Evolutionary conservation across 2,888 invertebrate species (phyloP).

Genomic region (Atrina japonica): DNA sequence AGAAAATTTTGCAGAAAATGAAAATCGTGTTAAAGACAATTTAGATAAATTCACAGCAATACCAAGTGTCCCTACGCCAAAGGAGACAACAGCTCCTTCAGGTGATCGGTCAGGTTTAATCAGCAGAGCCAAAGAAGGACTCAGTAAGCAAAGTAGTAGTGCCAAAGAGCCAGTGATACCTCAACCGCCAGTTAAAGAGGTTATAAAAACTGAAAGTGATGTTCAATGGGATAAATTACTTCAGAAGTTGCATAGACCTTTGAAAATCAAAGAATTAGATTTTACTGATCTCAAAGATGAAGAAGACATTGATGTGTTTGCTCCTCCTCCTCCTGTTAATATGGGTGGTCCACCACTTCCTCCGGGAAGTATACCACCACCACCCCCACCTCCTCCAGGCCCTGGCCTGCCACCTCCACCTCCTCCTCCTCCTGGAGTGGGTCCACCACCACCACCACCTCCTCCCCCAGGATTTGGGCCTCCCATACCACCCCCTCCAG

Average conservation of each 20-base stretch:
- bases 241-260: slow-evolving; percentile 81
- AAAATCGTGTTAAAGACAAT: slow-evolving; percentile 54
- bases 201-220: slow-evolving; percentile 91
- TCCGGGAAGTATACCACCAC: slow-evolving; percentile 47
- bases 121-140: slow-evolving; percentile 95
- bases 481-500: slow-evolving; percentile 62
- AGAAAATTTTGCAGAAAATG: slow-evolving; percentile 40
- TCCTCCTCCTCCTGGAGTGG: slow-evolving; percentile 46
- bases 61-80: slow-evolving; percentile 47
- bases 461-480: slow-evolving; percentile 54
- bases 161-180: slow-evolving; percentile 52
- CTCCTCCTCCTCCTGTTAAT: slow-evolving; percentile 82
- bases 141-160: slow-evolving; percentile 77
- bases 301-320: slow-evolving; percentile 87
- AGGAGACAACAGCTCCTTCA: slow-evolving; percentile 47
- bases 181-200: slow-evolving; percentile 74
- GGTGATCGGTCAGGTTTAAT: slow-evolving; percentile 92
- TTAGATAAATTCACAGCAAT: slow-evolving; percentile 53
- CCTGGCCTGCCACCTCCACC: slow-evolving; percentile 57
- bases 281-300: slow-evolving; percentile 95
- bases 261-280: slow-evolving; percentile 94
- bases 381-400: slow-evolving; percentile 60
- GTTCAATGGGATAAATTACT: slow-evolving; percentile 95
- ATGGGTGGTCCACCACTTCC: slow-evolving; percentile 62
- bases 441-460: slow-evolving; percentile 62